Conservation (phyloP, 1,140 invertebrate species). For the Helicoverpa zea region DNA sequence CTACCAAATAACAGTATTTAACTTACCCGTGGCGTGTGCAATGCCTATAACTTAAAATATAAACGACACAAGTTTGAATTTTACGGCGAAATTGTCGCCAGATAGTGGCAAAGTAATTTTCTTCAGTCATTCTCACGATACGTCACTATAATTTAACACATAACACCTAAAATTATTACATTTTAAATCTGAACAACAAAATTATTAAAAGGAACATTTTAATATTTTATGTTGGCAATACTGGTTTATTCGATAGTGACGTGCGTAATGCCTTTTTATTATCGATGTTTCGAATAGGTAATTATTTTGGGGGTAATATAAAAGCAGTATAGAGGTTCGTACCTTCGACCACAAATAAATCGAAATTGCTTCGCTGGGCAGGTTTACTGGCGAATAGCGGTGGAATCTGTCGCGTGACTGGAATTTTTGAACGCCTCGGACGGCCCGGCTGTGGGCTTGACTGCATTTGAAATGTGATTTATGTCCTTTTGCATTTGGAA, state of each 20-base stretch:
- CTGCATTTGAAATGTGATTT: constrained; percentile 79
- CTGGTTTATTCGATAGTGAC: constrained; percentile 16
- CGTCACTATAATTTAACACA: constrained; percentile 41
- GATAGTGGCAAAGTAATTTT: constrained; percentile 43
- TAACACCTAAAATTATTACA: constrained; percentile 19
- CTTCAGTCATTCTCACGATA: constrained; percentile 32
- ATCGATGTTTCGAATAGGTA: constrained; percentile 29
- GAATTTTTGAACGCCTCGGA: constrained; percentile 71
- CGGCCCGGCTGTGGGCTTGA: constrained; percentile 58
- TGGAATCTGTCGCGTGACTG: constrained; percentile 72
- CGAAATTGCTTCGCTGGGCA: constrained; percentile 54
- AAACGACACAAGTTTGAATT: constrained; percentile 52
- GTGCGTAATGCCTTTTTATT: constrained; percentile 40
- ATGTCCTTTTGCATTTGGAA: constrained; percentile 70
- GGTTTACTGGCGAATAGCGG: constrained; percentile 59
- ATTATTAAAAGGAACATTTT: background rate
- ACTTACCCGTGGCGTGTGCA: constrained; percentile 40
- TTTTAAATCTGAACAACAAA: constrained; percentile 9
- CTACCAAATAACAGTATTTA: constrained; percentile 41
- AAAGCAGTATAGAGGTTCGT: constrained; percentile 57
- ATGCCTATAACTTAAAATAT: constrained; percentile 36
- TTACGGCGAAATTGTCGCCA: constrained; percentile 51
- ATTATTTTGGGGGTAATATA: constrained; percentile 45
- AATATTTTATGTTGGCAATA: background rate
- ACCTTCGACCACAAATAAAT: constrained; percentile 59